These are phyloP conservation scores for Hirudinaria manillensis DNA, from an alignment of 2,888 invertebrate species.

Conservation along the genomic window DNA sequence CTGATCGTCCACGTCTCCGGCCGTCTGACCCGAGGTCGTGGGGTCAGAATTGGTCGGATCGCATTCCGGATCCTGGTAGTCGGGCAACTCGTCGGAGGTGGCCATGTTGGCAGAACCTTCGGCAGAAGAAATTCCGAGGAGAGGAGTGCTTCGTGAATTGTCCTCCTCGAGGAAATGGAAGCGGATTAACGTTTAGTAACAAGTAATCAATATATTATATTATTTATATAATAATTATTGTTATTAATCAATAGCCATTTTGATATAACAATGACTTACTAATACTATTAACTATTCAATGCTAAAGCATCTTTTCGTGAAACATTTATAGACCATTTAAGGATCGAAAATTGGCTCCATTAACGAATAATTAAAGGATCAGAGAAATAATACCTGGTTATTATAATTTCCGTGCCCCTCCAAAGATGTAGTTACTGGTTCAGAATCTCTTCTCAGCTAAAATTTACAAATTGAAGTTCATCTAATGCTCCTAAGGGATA, in stretches of 20 bases:
- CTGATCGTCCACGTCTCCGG: constrained; percentile 10
- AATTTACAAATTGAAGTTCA: background rate
- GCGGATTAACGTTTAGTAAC: no score
- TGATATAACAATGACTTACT: no score
- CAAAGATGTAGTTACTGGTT: constrained; percentile 33
- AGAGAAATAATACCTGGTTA: constrained; percentile 9
- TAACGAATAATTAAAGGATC: background rate
- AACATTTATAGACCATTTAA: no score
- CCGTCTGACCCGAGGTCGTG: constrained; percentile 13
- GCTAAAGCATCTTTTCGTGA: no score
- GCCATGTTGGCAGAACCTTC: constrained; percentile 1
- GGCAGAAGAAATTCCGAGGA: constrained; percentile 1
- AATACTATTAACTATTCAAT: no score
- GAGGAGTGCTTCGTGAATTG: background rate
- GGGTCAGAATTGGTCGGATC: constrained; percentile 18
- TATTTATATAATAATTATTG: no score
- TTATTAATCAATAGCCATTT: no score
- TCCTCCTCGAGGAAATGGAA: background rate
- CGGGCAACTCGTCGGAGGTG: constrained; percentile 14
- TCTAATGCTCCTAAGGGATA: background rate
- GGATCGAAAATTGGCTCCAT: no score
- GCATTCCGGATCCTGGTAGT: constrained; percentile 12
- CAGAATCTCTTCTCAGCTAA: constrained; percentile 29
- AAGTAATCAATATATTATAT: no score
- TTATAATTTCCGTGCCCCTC: constrained; percentile 22